Percentiles rank a stretch among this genome's conserved stretches.
phyloP scores from a whole-genome alignment of 2,797 vertebrate species.

The Phoeniculus purpureus region DNA sequence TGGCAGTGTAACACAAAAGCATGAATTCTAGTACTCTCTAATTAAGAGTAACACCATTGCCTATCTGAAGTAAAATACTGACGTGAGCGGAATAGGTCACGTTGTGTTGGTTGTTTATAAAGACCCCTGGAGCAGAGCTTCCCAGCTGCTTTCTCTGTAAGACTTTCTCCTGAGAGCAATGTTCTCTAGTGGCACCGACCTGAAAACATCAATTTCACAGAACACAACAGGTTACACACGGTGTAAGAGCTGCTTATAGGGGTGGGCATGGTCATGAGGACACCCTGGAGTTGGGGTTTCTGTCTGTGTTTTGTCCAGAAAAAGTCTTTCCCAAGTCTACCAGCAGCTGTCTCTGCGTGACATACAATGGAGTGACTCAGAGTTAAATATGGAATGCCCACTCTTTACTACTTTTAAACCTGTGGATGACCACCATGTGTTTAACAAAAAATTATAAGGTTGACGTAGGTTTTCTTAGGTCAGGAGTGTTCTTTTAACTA shows the following conservation, averaged over 20 bases:
- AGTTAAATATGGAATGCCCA: slow-evolving; percentile 60
- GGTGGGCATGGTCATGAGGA: not conserved
- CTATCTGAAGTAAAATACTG: not conserved
- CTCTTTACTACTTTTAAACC: slow-evolving; percentile 77
- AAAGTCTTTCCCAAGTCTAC: not conserved
- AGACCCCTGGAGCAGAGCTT: not conserved
- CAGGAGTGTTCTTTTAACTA: slow-evolving; percentile 38
- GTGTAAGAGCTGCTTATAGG: not conserved
- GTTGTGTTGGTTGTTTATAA: not conserved
- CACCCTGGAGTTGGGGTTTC: not conserved
- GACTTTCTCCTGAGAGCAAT: not conserved
- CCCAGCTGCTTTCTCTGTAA: not conserved
- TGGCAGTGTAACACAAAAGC: not conserved
- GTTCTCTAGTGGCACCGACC: not conserved
- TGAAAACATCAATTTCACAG: not conserved
- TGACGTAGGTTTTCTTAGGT: slow-evolving; percentile 61
- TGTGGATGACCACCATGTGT: slow-evolving; percentile 59
- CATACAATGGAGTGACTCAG: slow-evolving; percentile 50
- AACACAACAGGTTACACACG: rapidly evolving
- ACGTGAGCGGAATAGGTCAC: not conserved
- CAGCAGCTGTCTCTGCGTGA: slow-evolving; percentile 17
- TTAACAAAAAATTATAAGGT: slow-evolving; percentile 76
- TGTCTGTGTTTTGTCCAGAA: not conserved
- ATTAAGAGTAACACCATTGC: not conserved
- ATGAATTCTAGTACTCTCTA: not conserved